phyloP scores from a whole-genome alignment of 2,113 vertebrate genomes.

The Neotoma lepida region DNA sequence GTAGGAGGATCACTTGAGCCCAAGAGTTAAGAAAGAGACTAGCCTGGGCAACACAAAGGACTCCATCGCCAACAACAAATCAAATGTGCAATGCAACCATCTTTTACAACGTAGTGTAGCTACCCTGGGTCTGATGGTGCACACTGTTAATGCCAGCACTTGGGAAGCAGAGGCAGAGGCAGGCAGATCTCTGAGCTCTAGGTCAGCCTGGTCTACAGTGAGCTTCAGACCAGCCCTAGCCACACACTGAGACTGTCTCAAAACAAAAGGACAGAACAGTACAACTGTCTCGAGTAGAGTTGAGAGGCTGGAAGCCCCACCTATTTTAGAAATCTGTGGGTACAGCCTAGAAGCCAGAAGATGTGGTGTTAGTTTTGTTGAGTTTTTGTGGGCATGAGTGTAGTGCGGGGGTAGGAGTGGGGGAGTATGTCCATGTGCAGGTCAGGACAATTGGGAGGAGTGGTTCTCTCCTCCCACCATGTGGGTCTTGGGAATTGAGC shows the following conservation, averaged over 20 bases:
- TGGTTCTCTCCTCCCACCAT: fast-evolving
- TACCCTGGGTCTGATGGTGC: fast-evolving
- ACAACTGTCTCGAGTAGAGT: neutral
- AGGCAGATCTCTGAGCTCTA: neutral
- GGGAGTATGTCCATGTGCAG: no score
- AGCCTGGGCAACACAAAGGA: neutral
- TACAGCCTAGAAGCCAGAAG: neutral
- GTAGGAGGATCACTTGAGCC: neutral
- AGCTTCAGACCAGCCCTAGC: neutral
- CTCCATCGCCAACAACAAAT: neutral
- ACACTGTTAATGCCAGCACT: neutral
- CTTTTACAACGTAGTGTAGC: neutral
- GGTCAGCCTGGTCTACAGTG: neutral
- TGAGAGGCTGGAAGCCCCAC: neutral
- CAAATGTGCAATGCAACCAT: neutral
- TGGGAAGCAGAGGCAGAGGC: neutral
- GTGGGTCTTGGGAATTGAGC: neutral
- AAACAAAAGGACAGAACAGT: neutral
- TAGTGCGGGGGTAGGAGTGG: neutral
- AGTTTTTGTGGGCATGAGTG: neutral
- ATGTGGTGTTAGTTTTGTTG: fast-evolving
- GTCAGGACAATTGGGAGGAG: neutral
- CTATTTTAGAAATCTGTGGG: slow-evolving; percentile 5
- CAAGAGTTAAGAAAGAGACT: neutral
- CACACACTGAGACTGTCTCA: neutral